These are phyloP conservation scores for Linyphia triangularis DNA, from an alignment of 2,888 invertebrate genomes.

Conservation along the genomic window DNA sequence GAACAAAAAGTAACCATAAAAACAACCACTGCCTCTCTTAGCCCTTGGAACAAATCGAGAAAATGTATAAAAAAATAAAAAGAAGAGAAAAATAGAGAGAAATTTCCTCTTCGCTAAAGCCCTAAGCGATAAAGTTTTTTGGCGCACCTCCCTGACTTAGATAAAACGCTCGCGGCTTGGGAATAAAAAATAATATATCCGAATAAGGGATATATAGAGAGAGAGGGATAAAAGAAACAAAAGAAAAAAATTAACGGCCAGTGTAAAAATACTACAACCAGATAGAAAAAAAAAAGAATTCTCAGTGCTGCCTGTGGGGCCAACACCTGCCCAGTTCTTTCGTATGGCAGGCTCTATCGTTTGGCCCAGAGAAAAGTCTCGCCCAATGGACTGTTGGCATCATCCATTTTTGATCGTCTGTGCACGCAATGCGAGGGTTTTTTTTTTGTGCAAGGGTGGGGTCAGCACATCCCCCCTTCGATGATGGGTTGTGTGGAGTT, in stretches of 20 bases:
- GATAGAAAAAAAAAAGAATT: constrained; percentile 37
- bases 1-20: constrained; percentile 61
- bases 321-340: constrained; percentile 69
- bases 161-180: constrained; percentile 56
- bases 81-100: background rate
- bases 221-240: constrained; percentile 55
- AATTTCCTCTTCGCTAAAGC: constrained; percentile 40
- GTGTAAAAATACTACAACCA: constrained; percentile 23
- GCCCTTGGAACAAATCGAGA: constrained; percentile 66
- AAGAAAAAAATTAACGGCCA: constrained; percentile 45
- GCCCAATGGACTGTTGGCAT: constrained; percentile 48
- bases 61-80: constrained; percentile 16
- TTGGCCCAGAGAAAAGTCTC: constrained; percentile 7
- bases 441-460: constrained; percentile 68
- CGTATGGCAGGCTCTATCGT: constrained; percentile 42
- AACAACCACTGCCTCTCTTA: constrained; percentile 58
- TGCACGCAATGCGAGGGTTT: constrained; percentile 68
- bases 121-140: constrained; percentile 74
- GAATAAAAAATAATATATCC: constrained; percentile 60
- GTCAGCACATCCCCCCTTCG: constrained; percentile 31
- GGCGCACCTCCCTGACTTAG: constrained; percentile 72
- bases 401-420: constrained; percentile 72
- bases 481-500: constrained; percentile 8
- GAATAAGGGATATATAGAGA: no score
- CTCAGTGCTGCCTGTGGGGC: constrained; percentile 40